Base-by-base conservation (phyloP, 2,797 vertebrate genomes). In the Tympanoctomys barrerae region DNA sequence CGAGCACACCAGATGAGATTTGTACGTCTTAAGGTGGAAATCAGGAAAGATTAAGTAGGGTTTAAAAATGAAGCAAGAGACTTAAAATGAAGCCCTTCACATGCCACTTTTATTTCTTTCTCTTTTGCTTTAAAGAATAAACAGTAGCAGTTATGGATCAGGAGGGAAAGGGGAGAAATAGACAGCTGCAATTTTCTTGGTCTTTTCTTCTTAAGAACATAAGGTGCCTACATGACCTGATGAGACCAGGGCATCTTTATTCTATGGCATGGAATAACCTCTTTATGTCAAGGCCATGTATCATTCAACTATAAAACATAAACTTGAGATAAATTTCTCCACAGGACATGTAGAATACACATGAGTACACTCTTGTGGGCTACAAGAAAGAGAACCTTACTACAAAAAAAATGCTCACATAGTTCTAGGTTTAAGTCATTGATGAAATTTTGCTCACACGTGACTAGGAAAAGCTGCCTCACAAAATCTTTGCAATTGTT, bases 41-140 rank as follows among this genome's bases (percentile, higher is more conserved):
- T 75, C 62, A 52, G 24, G 66, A 62, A 49, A 87, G 77, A 92
- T 90, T 92, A 94, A 93, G 22, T 66, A 52, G 10, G 5, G 24
- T 77, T 80, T 94, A 81, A 94, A 70, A 96, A 95, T 73, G 46
- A 88, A 95, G 64, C 13, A 59, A 71, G 73, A 82, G n/a, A 82
- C 2, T 81, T 92, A 71, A 92, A 92, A 66, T 16, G 36, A 92
- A 97, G 46, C 6, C 28, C 54, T 84, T 95, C 49, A 94, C 90
- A 89, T 79, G 36, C 11, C 8, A 57, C 42, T 81, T 92, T 75
- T 42, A 49, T 73, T 87, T 89, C 57, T 39, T 80, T 66, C 28
- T 52, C 2, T 19, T 81, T 87, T 90, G 71, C 49, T 36, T 77
- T 82, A 82, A 89, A 84, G 78, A 85, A 18, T 52, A 33, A 94